These are phyloP conservation scores for Nudaria mundana DNA, from an alignment of 2,888 invertebrate species.

Conservation along the genomic window DNA sequence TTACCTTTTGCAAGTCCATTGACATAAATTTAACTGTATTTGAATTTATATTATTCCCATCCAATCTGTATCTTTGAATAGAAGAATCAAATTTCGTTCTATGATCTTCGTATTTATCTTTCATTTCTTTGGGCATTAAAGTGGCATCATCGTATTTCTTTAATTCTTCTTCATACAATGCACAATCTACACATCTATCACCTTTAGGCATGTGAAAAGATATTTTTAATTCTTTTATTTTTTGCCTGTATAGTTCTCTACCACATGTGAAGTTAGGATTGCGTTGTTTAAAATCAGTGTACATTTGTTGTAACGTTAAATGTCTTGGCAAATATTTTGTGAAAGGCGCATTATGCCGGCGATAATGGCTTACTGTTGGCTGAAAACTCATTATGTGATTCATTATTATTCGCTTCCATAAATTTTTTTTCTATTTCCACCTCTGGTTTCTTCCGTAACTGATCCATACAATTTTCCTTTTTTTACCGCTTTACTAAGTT, in stretches of 20 bases:
- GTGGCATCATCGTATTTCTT: neutral
- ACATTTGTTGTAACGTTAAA: neutral
- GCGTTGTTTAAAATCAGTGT: neutral
- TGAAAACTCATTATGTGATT: neutral
- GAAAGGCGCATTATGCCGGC: neutral
- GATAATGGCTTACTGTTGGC: neutral
- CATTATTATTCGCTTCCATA: neutral
- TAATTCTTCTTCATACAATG: neutral
- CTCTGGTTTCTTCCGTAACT: neutral
- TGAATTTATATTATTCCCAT: no score
- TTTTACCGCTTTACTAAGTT: constrained; percentile 9
- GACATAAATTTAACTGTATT: no score
- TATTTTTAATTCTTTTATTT: neutral
- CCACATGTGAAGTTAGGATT: neutral
- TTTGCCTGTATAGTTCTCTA: neutral
- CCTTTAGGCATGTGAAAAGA: neutral
- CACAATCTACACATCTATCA: neutral
- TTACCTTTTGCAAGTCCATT: constrained; percentile 10
- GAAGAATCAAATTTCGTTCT: neutral
- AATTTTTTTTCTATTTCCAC: neutral
- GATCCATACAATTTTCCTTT: constrained; percentile 5
- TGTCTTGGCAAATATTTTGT: neutral
- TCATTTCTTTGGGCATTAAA: neutral
- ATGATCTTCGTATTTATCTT: neutral
- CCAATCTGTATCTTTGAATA: neutral